Evolutionary conservation across 2,888 invertebrate genomes (phyloP), one percentile per base, ranked within the genome.

Genomic region (Metopia argyrocephala): DNA sequence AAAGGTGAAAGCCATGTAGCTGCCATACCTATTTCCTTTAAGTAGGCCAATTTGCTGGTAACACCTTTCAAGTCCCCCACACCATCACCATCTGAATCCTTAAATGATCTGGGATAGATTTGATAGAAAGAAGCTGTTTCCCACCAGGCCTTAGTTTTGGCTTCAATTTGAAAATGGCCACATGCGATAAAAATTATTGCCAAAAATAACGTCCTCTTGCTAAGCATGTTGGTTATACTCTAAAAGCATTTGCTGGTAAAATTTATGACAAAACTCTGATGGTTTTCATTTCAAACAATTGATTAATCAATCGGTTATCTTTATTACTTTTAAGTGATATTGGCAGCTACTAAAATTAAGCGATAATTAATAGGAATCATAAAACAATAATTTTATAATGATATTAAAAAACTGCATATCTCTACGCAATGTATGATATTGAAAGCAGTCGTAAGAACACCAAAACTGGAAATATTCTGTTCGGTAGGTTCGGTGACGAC

Each of bases 91-190:
- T 96, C 91, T 59, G 93, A 94, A 89, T 98, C 98, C 87, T 94
- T 94, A 90, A 96, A 97, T 0, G 97, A 96, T 76, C 95, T 92
- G 0, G 96, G 95, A 88, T 96, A 96, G 82, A 97, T 94, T 91
- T 97, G 96, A 91, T 98, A 98, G 76, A 96, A 92, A 1, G 94
- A 92, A 38, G 94, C 93, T 65, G 93, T 94, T 88, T 96, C 92
- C 95, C 96, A 97, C 98, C 98, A 98, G 1, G 86, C 84, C 18
- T 83, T 83, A 2, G 59, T 5, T 15, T 50, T 70, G 3, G 61
- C 61, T 27, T 76, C 79, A 0, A 84, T 82, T 9, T 81, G 66
- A 5, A 46, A 2, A 0, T n/a, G 6, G 9, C 83, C 84, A 70
- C 78, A 84, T 62, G 79, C 74, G 45, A 86, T 50, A 78, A 85